Evolutionary conservation across 2,113 vertebrate genomes (phyloP), one percentile per base, ranked within the genome.

Genomic region (Mesoclemmys tuberculata): DNA sequence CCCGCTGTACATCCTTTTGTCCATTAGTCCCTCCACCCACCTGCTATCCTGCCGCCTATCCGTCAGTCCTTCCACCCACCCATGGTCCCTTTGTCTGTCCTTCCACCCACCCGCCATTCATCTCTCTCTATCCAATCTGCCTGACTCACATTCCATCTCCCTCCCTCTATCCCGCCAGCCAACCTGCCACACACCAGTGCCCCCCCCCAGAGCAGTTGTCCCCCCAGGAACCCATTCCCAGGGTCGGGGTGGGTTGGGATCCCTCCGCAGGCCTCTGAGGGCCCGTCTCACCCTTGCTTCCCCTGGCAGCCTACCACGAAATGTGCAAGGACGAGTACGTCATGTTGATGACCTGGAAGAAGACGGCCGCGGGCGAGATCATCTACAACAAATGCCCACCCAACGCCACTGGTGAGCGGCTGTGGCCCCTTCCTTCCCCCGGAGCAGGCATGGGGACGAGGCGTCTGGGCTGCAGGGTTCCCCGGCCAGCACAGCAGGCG

Each of bases 331-430:
- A 99, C 0, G 99, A 99, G 94, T 98, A 99, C 1, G 98, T 99
- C 90, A 98, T 98, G 96, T 92, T 99, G 55, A 99, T 99, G 99
- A 99, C 98, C 1, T 99, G 99, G 99, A 99, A 99, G 97, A 99
- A 99, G 96, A 99, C 99, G 0, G 99, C 99, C 1, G 99, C 99
- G 0, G 99, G 99, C 75, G 99, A 99, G 96, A 98, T 99, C 13
- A 99, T 99, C 97, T 99, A 99, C 98, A 99, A 99, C 98, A 99
- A 99, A 93, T 99, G 99, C 97, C 99, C 99, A 93, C 99, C 99
- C 94, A 99, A 99, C 0, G 99, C 99, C 97, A 99, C 99, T 87
- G 99, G 99, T 99, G 96, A 98, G 98, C 48, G n/a, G 29, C 4
- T 0, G 1, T 0, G 44, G 29, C 27, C 6, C 24, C n/a, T 18